Evolutionary conservation across 2,797 vertebrate species (phyloP).

Genomic region (Molossus alvarezi): DNA sequence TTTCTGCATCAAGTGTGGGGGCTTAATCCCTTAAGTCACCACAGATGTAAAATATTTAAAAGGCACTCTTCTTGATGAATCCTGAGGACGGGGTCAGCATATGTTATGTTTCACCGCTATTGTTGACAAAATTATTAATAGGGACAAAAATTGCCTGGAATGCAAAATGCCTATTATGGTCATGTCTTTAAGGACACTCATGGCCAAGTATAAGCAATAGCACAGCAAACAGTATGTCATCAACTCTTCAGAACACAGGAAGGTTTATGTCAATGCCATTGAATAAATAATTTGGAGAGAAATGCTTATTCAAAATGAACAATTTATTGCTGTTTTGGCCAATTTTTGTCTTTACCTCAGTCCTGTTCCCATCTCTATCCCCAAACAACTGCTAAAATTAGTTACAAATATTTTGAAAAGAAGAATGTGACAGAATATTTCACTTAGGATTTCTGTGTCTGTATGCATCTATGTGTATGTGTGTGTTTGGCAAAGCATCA

Average conservation of each 20-base stretch:
- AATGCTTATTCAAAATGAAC: slow-evolving; percentile 16
- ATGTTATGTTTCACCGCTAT: neutral
- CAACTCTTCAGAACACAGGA: neutral
- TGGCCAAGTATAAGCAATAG: neutral
- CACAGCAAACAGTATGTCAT: neutral
- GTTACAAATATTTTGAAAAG: slow-evolving; percentile 20
- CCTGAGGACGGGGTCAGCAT: neutral
- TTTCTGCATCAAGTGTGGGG: neutral
- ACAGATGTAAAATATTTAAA: neutral
- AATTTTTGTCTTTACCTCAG: slow-evolving; percentile 39
- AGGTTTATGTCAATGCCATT: neutral
- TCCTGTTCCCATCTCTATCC: neutral
- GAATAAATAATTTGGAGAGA: slow-evolving; percentile 47
- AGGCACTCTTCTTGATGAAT: neutral
- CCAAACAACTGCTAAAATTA: neutral
- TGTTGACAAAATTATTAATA: neutral
- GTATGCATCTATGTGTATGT: neutral
- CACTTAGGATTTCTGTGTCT: neutral
- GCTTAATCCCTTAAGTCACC: neutral
- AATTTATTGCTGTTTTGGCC: neutral
- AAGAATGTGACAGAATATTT: slow-evolving; percentile 26
- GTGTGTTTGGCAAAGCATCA: neutral
- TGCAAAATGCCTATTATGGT: neutral
- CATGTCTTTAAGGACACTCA: slow-evolving; percentile 12
- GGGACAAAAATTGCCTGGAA: neutral